Base-by-base conservation (phyloP, 2,888 invertebrate genomes). In the Parascotia fuliginaria region DNA sequence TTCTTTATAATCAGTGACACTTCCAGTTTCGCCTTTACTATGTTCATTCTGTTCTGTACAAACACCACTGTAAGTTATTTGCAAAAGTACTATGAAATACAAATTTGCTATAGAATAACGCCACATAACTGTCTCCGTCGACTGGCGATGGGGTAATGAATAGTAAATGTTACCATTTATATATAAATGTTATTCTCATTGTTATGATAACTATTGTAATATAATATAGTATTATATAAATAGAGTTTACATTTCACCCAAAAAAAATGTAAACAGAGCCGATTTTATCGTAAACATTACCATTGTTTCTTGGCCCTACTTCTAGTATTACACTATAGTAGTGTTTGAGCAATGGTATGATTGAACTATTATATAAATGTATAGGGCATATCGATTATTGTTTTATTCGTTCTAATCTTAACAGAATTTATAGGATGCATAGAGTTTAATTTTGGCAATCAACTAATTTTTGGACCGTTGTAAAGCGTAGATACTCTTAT, bases 301-400 rank as follows among this genome's bases (percentile, higher is more conserved):
- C 52, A 62, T 64, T 62, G 64, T 64, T 62, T 31, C n/a, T 14
- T 1, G 3, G 4, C 27, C 3, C 19, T 28, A 33, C 24, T 36
- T 37, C 29, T 31, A 22, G 19, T 31, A 14, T 22, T 45, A 38
- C 22, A 38, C 13, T 36, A 43, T 43, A 29, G 43, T 24, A 24
- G 24, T 24, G 1, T 24, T 2, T 19, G 19, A 19, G 19, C 19
- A 19, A 19, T 19, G 19, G 19, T 24, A 24, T 24, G 7, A 24
- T 24, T 24, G 7, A 7, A 3, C 7, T 24, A 19, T 19, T 3
- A 3, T 19, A 5, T 19, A n/a, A n/a, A n/a, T n/a, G n/a, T n/a
- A n/a, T n/a, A n/a, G n/a, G n/a, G n/a, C n/a, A n/a, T n/a, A n/a
- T n/a, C n/a, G n/a, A n/a, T n/a, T n/a, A n/a, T n/a, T n/a, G n/a